Evolutionary conservation across 2,113 vertebrate genomes (phyloP).

Genomic region (Papio anubis): DNA sequence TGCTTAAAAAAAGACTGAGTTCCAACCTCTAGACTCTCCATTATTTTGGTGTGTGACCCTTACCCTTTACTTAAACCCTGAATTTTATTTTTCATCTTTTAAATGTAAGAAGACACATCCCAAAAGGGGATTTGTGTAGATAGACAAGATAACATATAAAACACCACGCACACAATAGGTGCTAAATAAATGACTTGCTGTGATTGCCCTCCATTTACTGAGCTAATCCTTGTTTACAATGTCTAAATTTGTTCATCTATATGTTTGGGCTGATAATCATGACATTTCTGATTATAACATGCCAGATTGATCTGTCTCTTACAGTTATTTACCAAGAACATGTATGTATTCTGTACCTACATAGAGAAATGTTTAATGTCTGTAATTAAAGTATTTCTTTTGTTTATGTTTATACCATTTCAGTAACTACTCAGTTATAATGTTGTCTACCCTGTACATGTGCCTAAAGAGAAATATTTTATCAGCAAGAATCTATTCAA

Average conservation of each 20-base stretch:
- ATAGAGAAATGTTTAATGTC: not conserved
- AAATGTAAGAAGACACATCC: not conserved
- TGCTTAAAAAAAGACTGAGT: not conserved
- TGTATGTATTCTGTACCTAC: not conserved
- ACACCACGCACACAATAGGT: not conserved
- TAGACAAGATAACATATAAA: not conserved
- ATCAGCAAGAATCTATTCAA: not conserved
- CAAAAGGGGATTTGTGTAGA: not conserved
- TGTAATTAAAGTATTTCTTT: constrained; percentile 6
- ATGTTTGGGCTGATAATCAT: not conserved
- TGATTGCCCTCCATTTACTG: not conserved
- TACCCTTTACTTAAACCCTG: not conserved
- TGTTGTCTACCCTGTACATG: not conserved
- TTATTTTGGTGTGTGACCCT: not conserved
- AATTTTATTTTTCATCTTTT: not conserved
- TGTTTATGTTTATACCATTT: not conserved
- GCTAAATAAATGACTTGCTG: not conserved
- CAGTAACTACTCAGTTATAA: not conserved
- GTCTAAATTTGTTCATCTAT: not conserved
- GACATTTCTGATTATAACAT: not conserved
- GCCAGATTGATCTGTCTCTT: not conserved
- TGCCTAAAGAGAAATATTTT: not conserved
- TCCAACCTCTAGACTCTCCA: not conserved
- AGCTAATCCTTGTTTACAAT: not conserved
- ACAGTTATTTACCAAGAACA: not conserved